These are phyloP conservation scores for Smittia aterrima DNA, from an alignment of 2,888 invertebrate species.

Conservation along the genomic window DNA sequence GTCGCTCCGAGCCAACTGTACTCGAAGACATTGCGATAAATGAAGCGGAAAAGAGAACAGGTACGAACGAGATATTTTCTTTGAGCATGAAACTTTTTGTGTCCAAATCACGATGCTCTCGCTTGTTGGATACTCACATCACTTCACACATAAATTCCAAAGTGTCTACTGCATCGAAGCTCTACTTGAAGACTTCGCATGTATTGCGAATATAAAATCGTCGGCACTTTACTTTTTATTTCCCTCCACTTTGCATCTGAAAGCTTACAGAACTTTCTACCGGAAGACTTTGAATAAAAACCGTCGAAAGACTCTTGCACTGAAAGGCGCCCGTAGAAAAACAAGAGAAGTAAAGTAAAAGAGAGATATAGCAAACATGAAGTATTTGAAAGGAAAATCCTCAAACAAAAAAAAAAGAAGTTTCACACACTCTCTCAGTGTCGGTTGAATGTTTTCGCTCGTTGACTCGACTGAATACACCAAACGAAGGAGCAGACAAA, in stretches of 20 bases:
- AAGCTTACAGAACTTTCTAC: too few species aligned
- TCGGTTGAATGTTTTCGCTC: neutral
- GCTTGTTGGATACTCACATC: slow-evolving; percentile 6
- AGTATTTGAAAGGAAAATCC: slow-evolving; percentile 10
- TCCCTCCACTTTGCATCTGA: too few species aligned
- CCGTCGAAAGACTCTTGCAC: neutral
- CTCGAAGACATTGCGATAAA: slow-evolving; percentile 84
- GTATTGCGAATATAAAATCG: neutral
- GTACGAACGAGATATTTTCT: slow-evolving; percentile 54
- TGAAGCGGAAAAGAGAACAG: slow-evolving; percentile 81
- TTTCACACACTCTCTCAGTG: neutral
- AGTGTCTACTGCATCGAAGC: neutral
- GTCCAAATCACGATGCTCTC: neutral
- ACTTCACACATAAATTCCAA: slow-evolving; percentile 2
- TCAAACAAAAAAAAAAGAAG: slow-evolving; percentile 14
- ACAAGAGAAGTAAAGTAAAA: neutral
- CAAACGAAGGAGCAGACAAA: neutral
- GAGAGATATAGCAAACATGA: slow-evolving; percentile 2
- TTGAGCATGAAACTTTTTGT: neutral
- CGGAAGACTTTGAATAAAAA: too few species aligned
- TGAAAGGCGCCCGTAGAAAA: neutral
- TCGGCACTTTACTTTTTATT: too few species aligned
- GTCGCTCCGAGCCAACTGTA: slow-evolving; percentile 75
- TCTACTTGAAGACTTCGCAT: neutral
- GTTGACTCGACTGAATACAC: neutral